Conservation (phyloP, 2,888 invertebrate species). For the Heliconius charithonia region DNA sequence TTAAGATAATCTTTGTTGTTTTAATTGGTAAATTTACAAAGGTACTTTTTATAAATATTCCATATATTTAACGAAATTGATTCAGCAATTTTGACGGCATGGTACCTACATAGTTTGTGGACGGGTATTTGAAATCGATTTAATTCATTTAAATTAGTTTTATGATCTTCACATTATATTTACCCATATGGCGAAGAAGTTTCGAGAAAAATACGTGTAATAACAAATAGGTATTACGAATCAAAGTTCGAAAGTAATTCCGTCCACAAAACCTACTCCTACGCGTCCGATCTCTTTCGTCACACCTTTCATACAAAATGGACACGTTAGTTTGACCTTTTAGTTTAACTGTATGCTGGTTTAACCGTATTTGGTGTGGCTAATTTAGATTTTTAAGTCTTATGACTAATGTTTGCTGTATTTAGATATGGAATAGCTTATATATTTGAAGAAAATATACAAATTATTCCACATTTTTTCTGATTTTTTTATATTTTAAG, state of each 20-base stretch:
- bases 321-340: conserved; percentile 48
- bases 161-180: background rate
- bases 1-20: too few species aligned
- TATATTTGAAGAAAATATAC: background rate
- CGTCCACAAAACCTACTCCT: conserved; percentile 39
- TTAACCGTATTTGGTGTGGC: background rate
- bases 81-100: too few species aligned
- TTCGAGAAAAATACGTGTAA: conserved; percentile 7
- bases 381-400: background rate
- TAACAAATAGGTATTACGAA: background rate
- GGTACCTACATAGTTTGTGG: too few species aligned
- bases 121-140: background rate
- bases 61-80: too few species aligned
- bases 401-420: background rate
- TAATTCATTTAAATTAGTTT: background rate
- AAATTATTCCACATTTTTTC: too few species aligned
- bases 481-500: too few species aligned
- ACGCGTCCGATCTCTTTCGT: conserved; percentile 35
- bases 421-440: background rate
- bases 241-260: conserved; percentile 1
- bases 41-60: too few species aligned
- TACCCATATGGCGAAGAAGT: background rate
- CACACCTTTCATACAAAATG: conserved; percentile 21
- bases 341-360: background rate
- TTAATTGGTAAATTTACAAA: too few species aligned